Base-by-base conservation (phyloP, 2,113 vertebrate species). In the Lycaon pictus region DNA sequence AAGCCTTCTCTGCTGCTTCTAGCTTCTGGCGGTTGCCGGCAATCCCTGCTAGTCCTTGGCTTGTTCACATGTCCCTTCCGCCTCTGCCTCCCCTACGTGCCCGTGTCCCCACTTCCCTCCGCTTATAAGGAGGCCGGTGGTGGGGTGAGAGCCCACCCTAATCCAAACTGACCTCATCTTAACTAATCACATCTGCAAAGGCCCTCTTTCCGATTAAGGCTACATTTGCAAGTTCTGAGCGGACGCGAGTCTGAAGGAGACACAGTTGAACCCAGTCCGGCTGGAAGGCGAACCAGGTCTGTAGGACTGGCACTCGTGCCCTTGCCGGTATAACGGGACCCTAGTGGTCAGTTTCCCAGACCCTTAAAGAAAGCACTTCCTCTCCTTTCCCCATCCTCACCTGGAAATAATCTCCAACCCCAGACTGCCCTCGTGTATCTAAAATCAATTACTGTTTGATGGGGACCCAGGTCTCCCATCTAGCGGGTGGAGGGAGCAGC, bases 61-160 rank as follows among this genome's bases (percentile, higher is more conserved):
- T 23, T 15, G 4, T 0, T 3, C 16, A 0, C 1, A 1, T 0
- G 5, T 35, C 48, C 7, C 4, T 43, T 35, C 51, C 3, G 1
- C 10, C 29, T 51, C 69, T 63, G 22, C 20, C 12, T 29, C 7
- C 60, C 32, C 37, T 2, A 51, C 0, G 0, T 2, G 23, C 76
- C 92, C n/a, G 16, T 0, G 43, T 58, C 43, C 85, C n/a, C 9
- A 2, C 6, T 15, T 56, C 3, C 60, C 79, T 32, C 58, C 23
- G 32, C 55, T 58, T 11, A 11, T 4, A 35, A 84, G 77, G 69
- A 29, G 0, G 5, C n/a, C 35, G 6, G 51, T 12, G 56, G 3
- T 0, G 17, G 11, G 32, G 27, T 16, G 10, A 27, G 77, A 81
- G 63, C 43, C 32, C 67, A 19, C 9, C 11, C 7, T 11, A 9